Base-by-base conservation (phyloP, 2,888 invertebrate genomes). In the Orchesella flavescens region DNA sequence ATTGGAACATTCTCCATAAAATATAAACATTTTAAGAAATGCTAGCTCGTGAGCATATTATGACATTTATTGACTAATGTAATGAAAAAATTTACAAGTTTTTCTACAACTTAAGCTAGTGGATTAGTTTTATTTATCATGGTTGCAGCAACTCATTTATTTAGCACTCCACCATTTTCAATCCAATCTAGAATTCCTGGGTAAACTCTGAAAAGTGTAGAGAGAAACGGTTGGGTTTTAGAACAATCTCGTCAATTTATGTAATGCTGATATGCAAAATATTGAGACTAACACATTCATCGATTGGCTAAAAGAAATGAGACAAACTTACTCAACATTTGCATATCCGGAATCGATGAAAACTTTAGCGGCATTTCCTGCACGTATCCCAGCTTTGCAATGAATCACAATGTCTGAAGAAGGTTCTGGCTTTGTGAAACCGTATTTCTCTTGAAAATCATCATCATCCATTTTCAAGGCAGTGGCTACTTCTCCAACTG, bases 401-500 rank as follows among this genome's bases (percentile, higher is more conserved):
- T 87, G 85, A 12, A 81, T 71, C 19, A 85, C 59, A 17, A 87
- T 82, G 9, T 68, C 71, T 12, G 84, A 73, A 13, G 77, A 55
- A 13, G 59, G 44, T 23, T 71, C 21, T 13, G 89, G 89, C 57
- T 88, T 89, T 15, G 75, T 19, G 46, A 84, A 83, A 9, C 87
- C 87, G 65, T 84, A 89, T 23, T 68, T 87, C 1, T 57, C 44
- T 21, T 75, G 17, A 65, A 89, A 89, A 17, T 79, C 77, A 0
- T 74, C 61, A 43, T 77, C 85, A 19, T 73, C 55, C 71, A 88
- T 21, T 17, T 82, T 46, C 43, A 88, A 83, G 13, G 88, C 88
- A 61, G 59, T 68, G 72, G 88, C 88, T 19, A 90, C 75, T 59
- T 89, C 86, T 55, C 88, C 88, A 76, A 89, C 90, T 90, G 84